A percentile compares a stretch with the other conserved stretches of the same genome.
Conservation (phyloP, 2,888 invertebrate genomes). For the Dasysyrphus albostriatus region DNA sequence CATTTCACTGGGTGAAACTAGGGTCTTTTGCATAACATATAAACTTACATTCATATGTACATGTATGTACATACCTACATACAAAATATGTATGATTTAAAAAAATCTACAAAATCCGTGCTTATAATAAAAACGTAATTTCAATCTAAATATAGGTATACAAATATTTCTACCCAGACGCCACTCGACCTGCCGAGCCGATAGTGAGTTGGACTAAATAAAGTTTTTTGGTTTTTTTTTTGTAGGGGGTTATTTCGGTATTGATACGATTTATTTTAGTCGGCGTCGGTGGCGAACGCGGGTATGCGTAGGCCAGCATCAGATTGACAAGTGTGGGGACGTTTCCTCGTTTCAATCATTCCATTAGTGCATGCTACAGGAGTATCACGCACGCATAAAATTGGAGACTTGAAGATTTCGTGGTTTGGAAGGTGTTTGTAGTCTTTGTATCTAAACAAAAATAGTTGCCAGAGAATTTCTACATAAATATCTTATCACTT, state of each 20-base stretch:
- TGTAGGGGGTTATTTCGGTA: constrained; percentile 16
- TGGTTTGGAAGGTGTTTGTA: neutral
- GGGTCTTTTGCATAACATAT: constrained; percentile 5
- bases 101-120: neutral
- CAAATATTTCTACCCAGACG: constrained; percentile 2
- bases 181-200: constrained; percentile 50
- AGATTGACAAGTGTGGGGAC: constrained; percentile 18
- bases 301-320: constrained; percentile 21
- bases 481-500: constrained; percentile 17
- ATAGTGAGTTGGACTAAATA: constrained; percentile 44
- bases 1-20: constrained; percentile 8
- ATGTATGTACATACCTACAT: no score
- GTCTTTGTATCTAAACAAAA: no score
- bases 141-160: constrained; percentile 44
- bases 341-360: constrained; percentile 63
- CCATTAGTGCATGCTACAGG: constrained; percentile 46
- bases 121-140: neutral
- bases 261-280: constrained; percentile 34
- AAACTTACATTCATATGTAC: neutral
- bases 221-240: constrained; percentile 10
- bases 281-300: neutral
- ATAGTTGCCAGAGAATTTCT: neutral
- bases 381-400: neutral
- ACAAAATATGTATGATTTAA: no score
- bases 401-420: neutral